A percentile compares a stretch with the other conserved stretches of the same genome.
phyloP scores from a whole-genome alignment of 1,140 invertebrate genomes.

The Diuraphis noxia region DNA sequence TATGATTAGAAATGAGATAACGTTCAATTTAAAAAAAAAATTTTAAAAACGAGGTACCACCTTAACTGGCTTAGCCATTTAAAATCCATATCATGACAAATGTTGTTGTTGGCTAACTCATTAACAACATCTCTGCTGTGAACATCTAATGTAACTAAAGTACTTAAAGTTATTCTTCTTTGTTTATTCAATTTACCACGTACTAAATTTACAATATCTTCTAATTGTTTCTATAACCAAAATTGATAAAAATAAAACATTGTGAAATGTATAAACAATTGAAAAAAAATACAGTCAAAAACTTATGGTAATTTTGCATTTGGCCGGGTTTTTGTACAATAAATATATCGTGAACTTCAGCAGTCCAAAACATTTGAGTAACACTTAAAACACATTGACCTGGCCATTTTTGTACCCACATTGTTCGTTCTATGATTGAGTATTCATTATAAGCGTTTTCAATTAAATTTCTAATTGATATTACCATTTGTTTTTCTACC shows the following conservation, averaged over 20 bases:
- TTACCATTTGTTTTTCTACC: conserved; percentile 83
- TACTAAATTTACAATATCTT: conserved; percentile 64
- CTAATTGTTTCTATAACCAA: conserved; percentile 62
- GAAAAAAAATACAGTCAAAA: conserved; percentile 32
- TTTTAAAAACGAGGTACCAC: conserved; percentile 46
- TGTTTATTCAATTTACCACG: conserved; percentile 67
- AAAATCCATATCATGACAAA: conserved; percentile 78
- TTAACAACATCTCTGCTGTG: conserved; percentile 87
- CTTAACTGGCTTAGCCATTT: conserved; percentile 88
- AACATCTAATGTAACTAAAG: conserved; percentile 88
- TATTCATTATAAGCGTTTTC: conserved; percentile 33
- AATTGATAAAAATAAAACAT: not conserved
- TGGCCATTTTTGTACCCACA: conserved; percentile 84
- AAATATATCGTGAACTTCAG: conserved; percentile 70
- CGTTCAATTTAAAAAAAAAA: not conserved
- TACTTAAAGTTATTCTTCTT: conserved; percentile 78
- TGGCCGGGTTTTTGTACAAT: conserved; percentile 20
- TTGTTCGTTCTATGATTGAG: conserved; percentile 57
- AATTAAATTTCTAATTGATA: conserved; percentile 64
- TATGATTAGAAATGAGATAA: not conserved
- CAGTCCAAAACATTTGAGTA: conserved; percentile 87
- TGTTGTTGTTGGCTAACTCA: conserved; percentile 71
- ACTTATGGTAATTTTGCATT: conserved; percentile 19
- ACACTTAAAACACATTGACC: conserved; percentile 84
- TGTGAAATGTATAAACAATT: not conserved